A percentile compares a stretch with the other conserved stretches of the same genome.
Evolutionary conservation across 2,888 invertebrate species (phyloP).

Genomic region (Stenodera caucasica): DNA sequence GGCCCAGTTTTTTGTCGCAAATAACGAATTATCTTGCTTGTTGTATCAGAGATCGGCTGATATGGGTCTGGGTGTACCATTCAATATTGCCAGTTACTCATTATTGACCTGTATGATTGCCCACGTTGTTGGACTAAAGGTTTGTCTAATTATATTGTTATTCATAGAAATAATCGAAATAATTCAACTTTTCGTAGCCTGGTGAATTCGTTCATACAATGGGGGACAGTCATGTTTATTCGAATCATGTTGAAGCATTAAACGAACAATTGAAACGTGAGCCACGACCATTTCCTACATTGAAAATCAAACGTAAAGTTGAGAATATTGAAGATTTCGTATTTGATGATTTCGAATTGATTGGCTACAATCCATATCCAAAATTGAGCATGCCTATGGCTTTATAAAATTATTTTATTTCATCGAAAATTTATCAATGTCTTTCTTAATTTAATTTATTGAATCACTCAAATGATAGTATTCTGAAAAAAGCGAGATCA

Average conservation of each 20-base stretch:
- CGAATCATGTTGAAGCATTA: conserved; percentile 84
- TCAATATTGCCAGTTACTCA: conserved; percentile 97
- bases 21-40: conserved; percentile 84
- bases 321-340: conserved; percentile 83
- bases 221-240: conserved; percentile 94
- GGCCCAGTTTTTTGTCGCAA: conserved; percentile 89
- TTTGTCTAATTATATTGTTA: conserved; percentile 46
- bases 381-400: conserved; percentile 64
- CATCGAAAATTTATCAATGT: no score
- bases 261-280: conserved; percentile 75
- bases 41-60: conserved; percentile 97
- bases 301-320: conserved; percentile 75
- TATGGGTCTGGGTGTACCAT: conserved; percentile 97
- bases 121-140: conserved; percentile 87
- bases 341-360: conserved; percentile 82
- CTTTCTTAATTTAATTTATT: no score
- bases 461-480: no score
- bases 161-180: neutral
- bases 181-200: conserved; percentile 60
- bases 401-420: no score
- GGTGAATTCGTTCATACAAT: conserved; percentile 93
- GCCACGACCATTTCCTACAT: conserved; percentile 80
- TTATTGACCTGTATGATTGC: conserved; percentile 95
- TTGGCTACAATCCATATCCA: conserved; percentile 83
- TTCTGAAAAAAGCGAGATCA: no score